Conservation (phyloP, 2,888 invertebrate genomes). For the Parthenolecanium corni region DNA sequence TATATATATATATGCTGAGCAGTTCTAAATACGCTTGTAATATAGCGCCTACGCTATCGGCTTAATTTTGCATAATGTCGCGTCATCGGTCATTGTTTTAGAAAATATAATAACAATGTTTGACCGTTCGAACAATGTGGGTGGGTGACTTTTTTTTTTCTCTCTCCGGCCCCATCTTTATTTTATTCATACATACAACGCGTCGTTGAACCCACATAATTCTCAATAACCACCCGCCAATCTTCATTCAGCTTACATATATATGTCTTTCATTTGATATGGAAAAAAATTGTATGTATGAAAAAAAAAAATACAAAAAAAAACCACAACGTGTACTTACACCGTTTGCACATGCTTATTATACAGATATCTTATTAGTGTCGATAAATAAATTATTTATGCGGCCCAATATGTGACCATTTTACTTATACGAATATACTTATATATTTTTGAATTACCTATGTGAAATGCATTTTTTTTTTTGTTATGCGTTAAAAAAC, state of each 20-base stretch:
- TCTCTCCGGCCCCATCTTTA: no score
- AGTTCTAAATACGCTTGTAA: constrained; percentile 14
- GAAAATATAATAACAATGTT: constrained; percentile 28
- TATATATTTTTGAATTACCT: no score
- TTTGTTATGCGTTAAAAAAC: no score
- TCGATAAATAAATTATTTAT: constrained; percentile 10
- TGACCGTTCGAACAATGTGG: constrained; percentile 27
- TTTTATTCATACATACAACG: background rate
- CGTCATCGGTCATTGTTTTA: constrained; percentile 29
- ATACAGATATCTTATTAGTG: background rate
- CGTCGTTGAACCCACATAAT: constrained; percentile 23
- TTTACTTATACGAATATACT: no score
- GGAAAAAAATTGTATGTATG: no score
- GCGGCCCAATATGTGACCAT: background rate
- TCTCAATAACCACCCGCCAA: constrained; percentile 28
- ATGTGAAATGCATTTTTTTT: no score
- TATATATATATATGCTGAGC: no score
- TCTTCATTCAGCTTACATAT: constrained; percentile 1
- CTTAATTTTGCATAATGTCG: constrained; percentile 28
- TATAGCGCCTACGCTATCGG: constrained; percentile 27
- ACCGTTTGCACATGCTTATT: no score
- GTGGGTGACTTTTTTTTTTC: constrained; percentile 11
- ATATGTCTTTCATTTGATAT: constrained; percentile 2
- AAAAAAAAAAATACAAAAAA: no score
- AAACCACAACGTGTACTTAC: no score